Evolutionary conservation across 2,113 vertebrate species (phyloP), one percentile per base, ranked within the genome.

Genomic region (Anolis carolinensis): DNA sequence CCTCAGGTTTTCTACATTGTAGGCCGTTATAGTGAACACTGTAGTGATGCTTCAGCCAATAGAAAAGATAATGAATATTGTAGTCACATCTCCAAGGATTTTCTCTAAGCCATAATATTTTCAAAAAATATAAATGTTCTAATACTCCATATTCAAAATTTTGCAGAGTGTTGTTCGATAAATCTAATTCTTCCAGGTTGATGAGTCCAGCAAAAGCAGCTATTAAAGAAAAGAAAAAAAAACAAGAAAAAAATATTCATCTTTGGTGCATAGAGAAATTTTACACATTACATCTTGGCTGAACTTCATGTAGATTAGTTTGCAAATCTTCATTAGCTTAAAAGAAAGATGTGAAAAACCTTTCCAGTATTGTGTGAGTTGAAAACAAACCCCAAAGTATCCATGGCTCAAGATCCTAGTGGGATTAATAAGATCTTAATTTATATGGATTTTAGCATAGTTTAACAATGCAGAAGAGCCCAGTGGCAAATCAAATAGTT

Each of bases 21-120:
- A 99, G 96, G 68, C 98, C 98, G 0, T 90, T 97, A 92, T 97
- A 96, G 71, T 95, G 95, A 68, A 99, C 98, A 0, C 96, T 97
- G 8, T 98, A 98, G 90, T 99, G 99, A 83, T 98, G 98, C 90
- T 97, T 98, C 86, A 99, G 93, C 99, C 99, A 99, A 94, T 99
- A 99, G 95, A 98, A 97, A 94, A 99, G 96, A 93, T 99, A 99
- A 95, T 99, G 99, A 91, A 99, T 99, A 94, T 97, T 98, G 95
- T 99, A 99, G 94, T 99, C 98, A 79, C 99, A 99, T 93, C 97
- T 95, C 99, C 99, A 99, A 50, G 97, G 98, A 90, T 99, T 99
- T 30, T 97, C 96, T 88, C 93, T 96, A 77, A 99, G 96, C 86
- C 93, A 96, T 18, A 99, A 94, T 86, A 95, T 96, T 94, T 97